Percentiles rank a stretch among this genome's conserved stretches.
phyloP scores from a whole-genome alignment of 2,113 vertebrate species.

The Climacteris rufus region DNA sequence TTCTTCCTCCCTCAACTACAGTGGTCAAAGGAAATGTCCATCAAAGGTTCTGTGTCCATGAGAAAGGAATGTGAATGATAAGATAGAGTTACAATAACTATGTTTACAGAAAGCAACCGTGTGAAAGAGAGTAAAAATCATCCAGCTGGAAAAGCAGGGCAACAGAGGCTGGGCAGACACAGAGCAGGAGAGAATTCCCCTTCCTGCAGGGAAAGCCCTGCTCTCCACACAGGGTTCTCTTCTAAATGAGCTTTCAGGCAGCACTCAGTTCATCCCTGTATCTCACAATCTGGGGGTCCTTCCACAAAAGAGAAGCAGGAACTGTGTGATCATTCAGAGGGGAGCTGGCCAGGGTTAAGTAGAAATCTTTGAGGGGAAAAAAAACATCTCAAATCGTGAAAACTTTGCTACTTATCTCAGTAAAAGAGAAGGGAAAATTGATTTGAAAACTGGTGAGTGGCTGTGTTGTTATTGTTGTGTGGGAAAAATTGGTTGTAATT shows the following conservation, averaged over 20 bases:
- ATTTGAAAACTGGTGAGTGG: not conserved
- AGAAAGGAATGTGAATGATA: too few species aligned
- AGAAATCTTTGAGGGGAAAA: not conserved
- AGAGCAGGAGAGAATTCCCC: not conserved
- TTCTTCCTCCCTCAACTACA: too few species aligned
- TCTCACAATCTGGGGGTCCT: not conserved
- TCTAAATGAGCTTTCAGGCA: not conserved
- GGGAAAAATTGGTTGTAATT: not conserved
- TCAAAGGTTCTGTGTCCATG: too few species aligned
- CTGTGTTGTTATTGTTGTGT: not conserved
- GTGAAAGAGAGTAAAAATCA: too few species aligned
- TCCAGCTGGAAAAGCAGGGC: too few species aligned
- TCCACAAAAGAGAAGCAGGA: not conserved
- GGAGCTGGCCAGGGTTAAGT: not conserved
- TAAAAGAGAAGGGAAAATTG: not conserved
- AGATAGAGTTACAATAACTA: too few species aligned
- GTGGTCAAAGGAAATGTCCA: too few species aligned
- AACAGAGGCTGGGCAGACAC: not conserved
- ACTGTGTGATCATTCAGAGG: not conserved
- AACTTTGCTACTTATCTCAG: not conserved
- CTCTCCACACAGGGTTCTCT: not conserved
- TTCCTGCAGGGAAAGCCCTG: fast-evolving
- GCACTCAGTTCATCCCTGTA: fast-evolving
- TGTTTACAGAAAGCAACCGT: too few species aligned
- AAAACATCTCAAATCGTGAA: fast-evolving